Conservation (phyloP, 2,113 vertebrate species). For the Murina feae region DNA sequence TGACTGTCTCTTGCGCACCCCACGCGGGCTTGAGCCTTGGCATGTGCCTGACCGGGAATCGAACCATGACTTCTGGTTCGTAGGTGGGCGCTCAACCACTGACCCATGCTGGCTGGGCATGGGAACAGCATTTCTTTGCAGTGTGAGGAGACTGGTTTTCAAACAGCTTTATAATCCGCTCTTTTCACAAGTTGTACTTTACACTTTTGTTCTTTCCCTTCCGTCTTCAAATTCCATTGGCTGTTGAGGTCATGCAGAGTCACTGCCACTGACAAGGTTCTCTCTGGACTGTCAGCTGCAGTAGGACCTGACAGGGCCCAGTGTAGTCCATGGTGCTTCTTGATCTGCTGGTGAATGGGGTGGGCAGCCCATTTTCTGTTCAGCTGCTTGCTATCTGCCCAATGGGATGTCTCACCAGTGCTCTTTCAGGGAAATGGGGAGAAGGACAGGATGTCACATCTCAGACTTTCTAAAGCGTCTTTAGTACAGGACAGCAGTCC, state of each 20-base stretch:
- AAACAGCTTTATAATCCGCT: neutral
- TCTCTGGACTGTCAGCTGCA: neutral
- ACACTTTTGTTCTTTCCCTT: neutral
- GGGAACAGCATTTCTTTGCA: neutral
- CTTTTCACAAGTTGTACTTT: neutral
- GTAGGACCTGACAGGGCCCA: neutral
- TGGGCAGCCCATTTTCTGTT: neutral
- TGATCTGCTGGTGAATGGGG: rapidly evolving
- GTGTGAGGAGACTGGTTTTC: neutral
- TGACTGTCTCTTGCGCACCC: no score
- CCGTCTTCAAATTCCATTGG: neutral
- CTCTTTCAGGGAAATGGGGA: neutral
- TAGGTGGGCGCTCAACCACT: no score
- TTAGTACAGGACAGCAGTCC: neutral
- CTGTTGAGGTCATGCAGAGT: neutral
- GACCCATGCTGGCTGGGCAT: no score
- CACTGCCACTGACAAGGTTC: neutral
- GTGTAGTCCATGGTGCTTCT: rapidly evolving
- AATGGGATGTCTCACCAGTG: neutral
- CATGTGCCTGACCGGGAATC: no score
- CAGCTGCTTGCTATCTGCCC: neutral
- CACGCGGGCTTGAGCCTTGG: no score
- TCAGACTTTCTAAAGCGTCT: neutral
- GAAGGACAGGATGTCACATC: rapidly evolving
- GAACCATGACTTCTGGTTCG: no score